Base-by-base conservation (phyloP, 1,140 invertebrate genomes). In the Drosophila tani region DNA sequence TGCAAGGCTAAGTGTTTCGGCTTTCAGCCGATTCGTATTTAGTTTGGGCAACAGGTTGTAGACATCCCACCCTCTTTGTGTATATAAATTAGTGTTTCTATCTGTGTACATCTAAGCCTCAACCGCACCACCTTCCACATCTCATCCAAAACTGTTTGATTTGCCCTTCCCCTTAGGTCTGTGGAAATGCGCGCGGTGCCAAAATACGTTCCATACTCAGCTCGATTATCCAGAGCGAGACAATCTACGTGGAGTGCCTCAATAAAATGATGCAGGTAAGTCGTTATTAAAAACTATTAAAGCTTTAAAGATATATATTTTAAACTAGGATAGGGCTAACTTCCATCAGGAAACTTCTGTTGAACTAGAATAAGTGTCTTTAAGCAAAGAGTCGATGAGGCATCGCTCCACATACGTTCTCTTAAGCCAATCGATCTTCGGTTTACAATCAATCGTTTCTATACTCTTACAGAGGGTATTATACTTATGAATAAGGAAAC, bases 151-250 rank as follows among this genome's bases (percentile, higher is more conserved):
- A 21, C 63, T 32, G 3, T 50, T 29, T 0, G 8, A 21, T n/a
- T 21, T 51, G 29, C 32, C 35, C 9, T 77, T 6, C 15, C 41
- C 65, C 12, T 57, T 57, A 91, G 91, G 65, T 92, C 64, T 93
- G 80, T 88, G 93, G 82, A 79, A 94, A 94, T 93, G 94, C 79
- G 79, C 94, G 66, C 83, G 86, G 71, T 92, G 93, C 91, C 93
- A 93, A 91, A 95, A 95, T 94, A 94, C 94, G 96, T 70, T 96
- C 96, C 81, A 98, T 98, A 76, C 94, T 98, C 49, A 95, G 95
- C 58, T 98, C 97, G 83, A 98, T 98, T 46, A 96, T 98, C 79
- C 97, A 98, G 81, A 98, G 97, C 91, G 98, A 99, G 93, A 96
- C 95, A 27, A 95, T 96, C 53, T 99, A 98, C 91, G 96, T 98